phyloP scores from a whole-genome alignment of 2,797 vertebrate genomes.

The Enteromius anoplus region DNA sequence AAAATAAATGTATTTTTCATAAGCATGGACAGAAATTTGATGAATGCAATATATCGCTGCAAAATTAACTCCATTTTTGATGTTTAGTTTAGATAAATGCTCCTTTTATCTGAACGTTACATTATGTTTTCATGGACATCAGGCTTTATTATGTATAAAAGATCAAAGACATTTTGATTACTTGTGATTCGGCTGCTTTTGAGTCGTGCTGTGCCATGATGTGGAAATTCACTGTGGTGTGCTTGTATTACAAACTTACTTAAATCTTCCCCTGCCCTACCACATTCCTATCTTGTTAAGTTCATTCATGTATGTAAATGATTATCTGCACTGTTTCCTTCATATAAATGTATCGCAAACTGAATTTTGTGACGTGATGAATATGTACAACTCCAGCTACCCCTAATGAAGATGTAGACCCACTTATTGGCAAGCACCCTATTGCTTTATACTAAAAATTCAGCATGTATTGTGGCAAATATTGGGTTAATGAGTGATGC shows the following conservation, averaged over 20 bases:
- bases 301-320: not conserved
- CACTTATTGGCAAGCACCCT: not conserved
- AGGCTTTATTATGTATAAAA: not conserved
- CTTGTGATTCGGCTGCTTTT: not conserved
- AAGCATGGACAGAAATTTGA: too few species aligned
- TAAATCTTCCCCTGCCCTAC: not conserved
- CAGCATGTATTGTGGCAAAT: not conserved
- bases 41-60: not conserved
- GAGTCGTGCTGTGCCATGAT: not conserved
- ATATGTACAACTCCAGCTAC: not conserved
- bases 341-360: not conserved
- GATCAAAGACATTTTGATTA: not conserved
- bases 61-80: not conserved
- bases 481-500: not conserved
- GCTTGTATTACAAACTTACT: not conserved
- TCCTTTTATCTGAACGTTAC: not conserved
- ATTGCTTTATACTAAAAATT: not conserved
- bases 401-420: not conserved
- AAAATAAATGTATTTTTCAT: not conserved
- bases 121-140: conserved; percentile 8
- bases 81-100: not conserved
- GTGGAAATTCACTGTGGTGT: not conserved
- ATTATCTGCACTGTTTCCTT: not conserved
- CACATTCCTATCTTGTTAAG: conserved; percentile 1
- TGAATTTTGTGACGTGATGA: not conserved